Base-by-base conservation (phyloP, 1,140 invertebrate species). In the Euglossa dilemma region DNA sequence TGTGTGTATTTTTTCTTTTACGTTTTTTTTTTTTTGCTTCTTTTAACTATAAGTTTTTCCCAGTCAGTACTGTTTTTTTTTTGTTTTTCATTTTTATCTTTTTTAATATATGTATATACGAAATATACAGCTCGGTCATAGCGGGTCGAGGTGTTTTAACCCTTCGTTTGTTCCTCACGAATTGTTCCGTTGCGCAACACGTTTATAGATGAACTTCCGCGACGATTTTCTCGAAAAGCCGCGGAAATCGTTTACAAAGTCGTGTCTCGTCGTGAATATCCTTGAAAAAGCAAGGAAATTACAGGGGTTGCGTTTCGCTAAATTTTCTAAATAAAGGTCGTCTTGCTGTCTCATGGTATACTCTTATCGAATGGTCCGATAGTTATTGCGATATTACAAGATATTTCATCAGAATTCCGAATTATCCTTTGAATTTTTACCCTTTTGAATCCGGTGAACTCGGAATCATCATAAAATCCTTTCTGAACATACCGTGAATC, bases 381-480 rank as follows among this genome's bases (percentile, higher is more conserved):
- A 67, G 72, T 82, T 82, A 82, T 82, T 82, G 80, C 80, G 80
- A 20, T 82, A 82, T 82, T 82, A 82, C 80, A 56, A n/a, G n/a
- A n/a, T 75, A 23, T 20, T 45, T 18, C 36, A 6, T 47, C 43
- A 20, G 9, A 23, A 74, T 73, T 66, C 16, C 52, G 16, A 64
- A 23, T 28, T 20, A 12, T 3, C 18, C n/a, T 16, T 16, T 9
- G n/a, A 25, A n/a, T n/a, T 25, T 52, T 64, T 76, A 64, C 6
- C 20, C 20, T 73, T 45, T 73, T 45, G 23, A 73, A 73, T 73
- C 54, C 54, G 54, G 36, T n/a, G 4, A 59, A 45, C n/a, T 57
- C n/a, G 36, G 25, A 25, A 25, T 73, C n/a, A 45, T 36, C 23
- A 14, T 18, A 20, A 45, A 43, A 23, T 28, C 6, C 5, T 71